Evolutionary conservation across 1,140 invertebrate species (phyloP), one percentile per base, ranked within the genome.

Genomic region (Cydia amplana): DNA sequence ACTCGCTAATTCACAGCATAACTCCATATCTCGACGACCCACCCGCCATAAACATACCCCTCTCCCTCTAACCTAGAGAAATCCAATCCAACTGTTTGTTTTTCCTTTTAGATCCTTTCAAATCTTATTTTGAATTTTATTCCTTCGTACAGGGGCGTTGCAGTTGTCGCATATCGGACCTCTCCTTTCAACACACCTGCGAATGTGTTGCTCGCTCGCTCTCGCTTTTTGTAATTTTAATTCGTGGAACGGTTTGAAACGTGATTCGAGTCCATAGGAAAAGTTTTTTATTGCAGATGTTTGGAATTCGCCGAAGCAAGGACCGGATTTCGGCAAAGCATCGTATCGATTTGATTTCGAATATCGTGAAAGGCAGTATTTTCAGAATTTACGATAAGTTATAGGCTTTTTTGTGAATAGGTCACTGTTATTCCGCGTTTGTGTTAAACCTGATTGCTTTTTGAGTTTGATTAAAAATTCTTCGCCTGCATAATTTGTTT

Each of bases 61-160:
- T 92, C 89, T 82, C 88, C 78, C 84, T 91, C 88, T 86, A 83
- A 86, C 85, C 88, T 89, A 92, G 87, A 89, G 87, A 91, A 91
- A 87, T 83, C 87, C 80, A 77, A 83, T 51, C 80, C 84, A 81
- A 79, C 81, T 85, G 85, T 88, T 89, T 89, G 87, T 87, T 89
- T 89, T 88, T 92, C 87, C 86, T 92, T 91, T 90, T 90, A 83
- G 85, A 85, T 87, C 85, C 84, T 89, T 91, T 87, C 87, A 91
- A 92, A 90, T 91, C 89, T 91, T 91, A 91, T 91, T 92, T 90
- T 90, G 87, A 90, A 90, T 90, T 92, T 92, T 91, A 92, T 92
- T 90, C 87, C 82, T 60, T 60, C 55, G 55, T 85, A 85, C 80
- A 87, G 89, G 89, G 90, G 90, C 90, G 90, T 84, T 83, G 79